Evolutionary conservation across 2,888 invertebrate genomes (phyloP).

Genomic region (Clanis bilineata): DNA sequence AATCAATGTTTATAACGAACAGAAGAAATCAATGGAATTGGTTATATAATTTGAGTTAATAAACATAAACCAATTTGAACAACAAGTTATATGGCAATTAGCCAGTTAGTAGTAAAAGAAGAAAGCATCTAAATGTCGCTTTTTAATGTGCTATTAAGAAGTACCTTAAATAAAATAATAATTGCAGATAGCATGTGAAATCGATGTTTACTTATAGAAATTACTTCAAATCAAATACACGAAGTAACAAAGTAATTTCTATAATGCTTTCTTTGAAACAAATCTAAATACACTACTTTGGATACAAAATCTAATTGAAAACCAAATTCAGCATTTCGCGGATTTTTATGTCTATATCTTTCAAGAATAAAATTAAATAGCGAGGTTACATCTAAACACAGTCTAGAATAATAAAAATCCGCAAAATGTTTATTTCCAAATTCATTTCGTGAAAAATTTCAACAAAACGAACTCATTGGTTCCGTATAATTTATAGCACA

Average conservation of each 20-base stretch:
- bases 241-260: not conserved
- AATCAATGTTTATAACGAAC: not conserved
- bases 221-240: not conserved
- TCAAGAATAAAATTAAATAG: not conserved
- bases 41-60: too few species aligned
- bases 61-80: not conserved
- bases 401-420: not conserved
- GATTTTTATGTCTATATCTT: not conserved
- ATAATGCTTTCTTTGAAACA: not conserved
- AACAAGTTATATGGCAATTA: not conserved
- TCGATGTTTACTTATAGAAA: constrained; percentile 7
- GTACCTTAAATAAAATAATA: not conserved
- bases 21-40: not conserved
- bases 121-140: constrained; percentile 5
- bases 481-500: constrained; percentile 2
- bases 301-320: not conserved
- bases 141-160: not conserved
- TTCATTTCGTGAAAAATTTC: not conserved
- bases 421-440: not conserved
- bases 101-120: not conserved
- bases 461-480: constrained; percentile 2
- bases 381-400: too few species aligned
- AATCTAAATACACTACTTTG: not conserved
- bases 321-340: not conserved
- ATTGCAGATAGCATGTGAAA: not conserved